These are phyloP conservation scores for Toxotes jaculatrix DNA, from an alignment of 2,113 vertebrate species.

Conservation along the genomic window DNA sequence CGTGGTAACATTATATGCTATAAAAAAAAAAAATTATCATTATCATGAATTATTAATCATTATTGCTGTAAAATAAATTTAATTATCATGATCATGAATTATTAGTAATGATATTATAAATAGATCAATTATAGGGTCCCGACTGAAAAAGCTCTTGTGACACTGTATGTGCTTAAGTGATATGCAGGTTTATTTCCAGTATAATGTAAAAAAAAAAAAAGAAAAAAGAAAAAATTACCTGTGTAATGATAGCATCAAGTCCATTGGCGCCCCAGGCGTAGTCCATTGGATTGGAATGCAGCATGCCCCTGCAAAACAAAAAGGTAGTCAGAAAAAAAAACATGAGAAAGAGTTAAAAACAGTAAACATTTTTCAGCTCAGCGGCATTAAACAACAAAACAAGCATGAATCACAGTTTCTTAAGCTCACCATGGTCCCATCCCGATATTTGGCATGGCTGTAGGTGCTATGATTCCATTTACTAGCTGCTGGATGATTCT, in stretches of 20 bases:
- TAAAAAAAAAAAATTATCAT: background rate
- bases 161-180: background rate
- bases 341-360: background rate
- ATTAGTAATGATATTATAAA: background rate
- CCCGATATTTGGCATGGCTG: slow-evolving; percentile 93
- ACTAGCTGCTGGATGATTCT: slow-evolving; percentile 98
- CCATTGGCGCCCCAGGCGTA: slow-evolving; percentile 97
- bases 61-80: background rate
- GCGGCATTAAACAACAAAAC: background rate
- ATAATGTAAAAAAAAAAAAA: background rate
- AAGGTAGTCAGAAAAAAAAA: background rate
- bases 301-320: slow-evolving; percentile 87
- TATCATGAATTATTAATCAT: background rate
- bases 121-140: background rate
- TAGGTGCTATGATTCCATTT: slow-evolving; percentile 96
- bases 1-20: background rate
- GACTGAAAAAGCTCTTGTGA: background rate
- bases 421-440: slow-evolving; percentile 92
- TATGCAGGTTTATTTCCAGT: background rate
- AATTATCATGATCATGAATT: background rate
- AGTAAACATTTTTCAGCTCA: background rate
- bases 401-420: background rate
- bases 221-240: slow-evolving; percentile 81
- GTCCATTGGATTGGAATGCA: slow-evolving; percentile 98
- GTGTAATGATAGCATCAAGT: slow-evolving; percentile 95